phyloP scores from a whole-genome alignment of 2,888 invertebrate species.

The Aromia moschata region DNA sequence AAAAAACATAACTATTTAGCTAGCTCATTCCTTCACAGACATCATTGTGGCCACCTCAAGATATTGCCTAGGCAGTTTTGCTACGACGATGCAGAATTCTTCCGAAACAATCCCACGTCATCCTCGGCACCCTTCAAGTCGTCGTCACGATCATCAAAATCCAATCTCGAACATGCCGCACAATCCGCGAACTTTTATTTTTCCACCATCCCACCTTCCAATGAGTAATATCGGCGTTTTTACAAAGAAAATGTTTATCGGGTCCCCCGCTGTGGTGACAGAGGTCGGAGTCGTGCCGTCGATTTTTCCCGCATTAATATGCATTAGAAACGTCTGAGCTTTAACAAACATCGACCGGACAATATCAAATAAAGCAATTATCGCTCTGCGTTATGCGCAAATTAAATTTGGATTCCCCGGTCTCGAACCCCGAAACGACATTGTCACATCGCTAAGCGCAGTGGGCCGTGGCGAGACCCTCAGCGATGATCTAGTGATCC shows the following conservation, averaged over 20 bases:
- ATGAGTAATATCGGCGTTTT: conserved; percentile 13
- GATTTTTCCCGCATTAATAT: conserved; percentile 34
- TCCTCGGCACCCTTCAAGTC: not conserved
- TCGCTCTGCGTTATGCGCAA: conserved; percentile 29
- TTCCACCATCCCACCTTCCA: conserved; percentile 12
- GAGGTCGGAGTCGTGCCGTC: conserved; percentile 32
- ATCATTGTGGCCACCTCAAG: too few relatives aligned
- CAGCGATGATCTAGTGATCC: conserved; percentile 24
- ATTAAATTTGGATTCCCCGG: conserved; percentile 34
- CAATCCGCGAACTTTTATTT: conserved; percentile 2
- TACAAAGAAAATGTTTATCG: conserved; percentile 17
- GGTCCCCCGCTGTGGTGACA: conserved; percentile 21
- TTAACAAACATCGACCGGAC: conserved; percentile 30
- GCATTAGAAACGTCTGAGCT: conserved; percentile 35
- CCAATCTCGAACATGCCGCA: not conserved
- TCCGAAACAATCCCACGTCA: too few relatives aligned
- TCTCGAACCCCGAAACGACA: conserved; percentile 33
- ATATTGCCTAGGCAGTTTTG: too few relatives aligned
- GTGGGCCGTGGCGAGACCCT: conserved; percentile 8
- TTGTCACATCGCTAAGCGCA: conserved; percentile 33
- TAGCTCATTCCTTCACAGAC: too few relatives aligned
- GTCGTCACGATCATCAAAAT: not conserved
- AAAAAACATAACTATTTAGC: too few relatives aligned
- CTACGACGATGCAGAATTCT: too few relatives aligned
- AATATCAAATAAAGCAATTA: conserved; percentile 41